phyloP scores from a whole-genome alignment of 2,888 invertebrate species.

The Monochamus alternatus region DNA sequence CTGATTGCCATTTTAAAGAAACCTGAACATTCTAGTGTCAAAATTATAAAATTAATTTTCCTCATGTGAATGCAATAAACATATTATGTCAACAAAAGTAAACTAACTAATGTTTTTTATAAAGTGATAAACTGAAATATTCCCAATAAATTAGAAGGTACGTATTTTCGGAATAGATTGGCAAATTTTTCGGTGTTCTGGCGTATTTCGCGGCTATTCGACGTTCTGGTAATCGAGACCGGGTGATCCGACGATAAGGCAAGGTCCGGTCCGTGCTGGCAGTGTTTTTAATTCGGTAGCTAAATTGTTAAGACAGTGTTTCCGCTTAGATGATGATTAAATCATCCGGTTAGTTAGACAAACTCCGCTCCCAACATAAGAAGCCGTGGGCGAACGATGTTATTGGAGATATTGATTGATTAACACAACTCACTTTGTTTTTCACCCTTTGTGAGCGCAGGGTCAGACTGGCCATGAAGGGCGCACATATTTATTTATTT shows the following conservation, averaged over 20 bases:
- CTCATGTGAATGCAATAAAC: too few relatives aligned
- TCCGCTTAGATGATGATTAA: constrained; percentile 70
- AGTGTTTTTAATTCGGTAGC: constrained; percentile 69
- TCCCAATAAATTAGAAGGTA: too few relatives aligned
- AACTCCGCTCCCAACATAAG: constrained; percentile 65
- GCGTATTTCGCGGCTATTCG: not conserved
- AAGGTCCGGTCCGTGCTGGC: constrained; percentile 11
- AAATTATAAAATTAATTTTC: too few relatives aligned
- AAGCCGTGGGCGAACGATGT: constrained; percentile 66
- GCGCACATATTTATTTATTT: too few relatives aligned
- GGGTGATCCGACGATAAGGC: constrained; percentile 25
- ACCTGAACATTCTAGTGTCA: too few relatives aligned
- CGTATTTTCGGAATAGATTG: too few relatives aligned
- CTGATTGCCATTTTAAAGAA: too few relatives aligned
- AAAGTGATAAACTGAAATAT: too few relatives aligned
- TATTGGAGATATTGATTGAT: constrained; percentile 71
- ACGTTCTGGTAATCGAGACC: constrained; percentile 18
- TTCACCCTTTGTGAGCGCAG: constrained; percentile 49
- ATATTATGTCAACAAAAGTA: too few relatives aligned
- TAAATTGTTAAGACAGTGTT: constrained; percentile 71
- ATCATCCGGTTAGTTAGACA: constrained; percentile 72
- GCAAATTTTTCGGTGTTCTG: not conserved
- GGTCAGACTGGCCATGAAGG: not conserved
- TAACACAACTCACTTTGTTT: constrained; percentile 65
- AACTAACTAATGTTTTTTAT: too few relatives aligned